These are phyloP conservation scores for Agrilus planipennis DNA, from an alignment of 1,140 invertebrate species.

Conservation along the genomic window DNA sequence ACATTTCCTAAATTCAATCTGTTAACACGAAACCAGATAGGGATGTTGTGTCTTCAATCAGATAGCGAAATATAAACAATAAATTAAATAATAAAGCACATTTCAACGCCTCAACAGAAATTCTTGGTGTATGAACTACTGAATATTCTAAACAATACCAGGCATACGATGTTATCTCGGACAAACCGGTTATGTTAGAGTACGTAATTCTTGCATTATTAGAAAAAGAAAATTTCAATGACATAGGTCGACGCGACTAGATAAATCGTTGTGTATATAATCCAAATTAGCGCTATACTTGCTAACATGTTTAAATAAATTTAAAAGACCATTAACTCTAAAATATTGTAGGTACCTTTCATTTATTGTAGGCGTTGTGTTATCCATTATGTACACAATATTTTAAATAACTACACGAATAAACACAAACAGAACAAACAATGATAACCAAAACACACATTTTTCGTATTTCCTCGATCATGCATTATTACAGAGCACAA, in stretches of 20 bases:
- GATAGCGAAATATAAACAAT: no score
- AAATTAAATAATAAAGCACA: no score
- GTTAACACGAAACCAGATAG: no score
- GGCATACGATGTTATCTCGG: not conserved
- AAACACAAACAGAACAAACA: conserved; percentile 17
- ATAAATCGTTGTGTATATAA: no score
- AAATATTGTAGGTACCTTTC: conserved; percentile 13
- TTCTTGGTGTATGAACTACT: not conserved
- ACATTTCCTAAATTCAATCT: no score
- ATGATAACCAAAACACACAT: conserved; percentile 19
- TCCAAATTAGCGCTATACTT: no score
- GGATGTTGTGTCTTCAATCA: no score
- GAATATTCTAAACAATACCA: conserved; percentile 3
- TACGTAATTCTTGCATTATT: conserved; percentile 3
- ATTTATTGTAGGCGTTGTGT: conserved; percentile 10
- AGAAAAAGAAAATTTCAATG: conserved; percentile 10
- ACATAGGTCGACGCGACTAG: conserved; percentile 8
- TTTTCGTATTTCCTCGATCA: conserved; percentile 13
- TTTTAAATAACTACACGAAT: conserved; percentile 14
- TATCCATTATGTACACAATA: conserved; percentile 18
- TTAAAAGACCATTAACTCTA: not conserved
- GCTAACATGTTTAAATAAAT: no score
- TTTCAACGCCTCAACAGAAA: no score
- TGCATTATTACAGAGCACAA: conserved; percentile 13
- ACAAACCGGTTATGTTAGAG: conserved; percentile 4